Evolutionary conservation across 2,113 vertebrate species (phyloP).

Genomic region (Porphyrio hochstetteri): DNA sequence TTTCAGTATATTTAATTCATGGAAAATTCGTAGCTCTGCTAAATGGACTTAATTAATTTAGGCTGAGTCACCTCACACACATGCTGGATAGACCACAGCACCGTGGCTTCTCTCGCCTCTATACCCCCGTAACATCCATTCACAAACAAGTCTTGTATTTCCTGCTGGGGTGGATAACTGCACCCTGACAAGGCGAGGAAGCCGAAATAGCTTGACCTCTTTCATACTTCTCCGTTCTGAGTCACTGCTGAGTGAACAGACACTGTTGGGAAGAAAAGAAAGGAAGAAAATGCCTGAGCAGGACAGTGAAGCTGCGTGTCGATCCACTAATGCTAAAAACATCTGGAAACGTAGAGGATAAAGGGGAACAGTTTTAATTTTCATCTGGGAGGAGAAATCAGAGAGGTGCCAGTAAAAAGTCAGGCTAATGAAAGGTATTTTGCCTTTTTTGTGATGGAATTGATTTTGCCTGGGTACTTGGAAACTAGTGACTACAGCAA

Average conservation of each 20-base stretch:
- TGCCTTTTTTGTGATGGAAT: not conserved
- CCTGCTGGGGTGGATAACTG: conserved; percentile 15
- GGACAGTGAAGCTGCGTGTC: not conserved
- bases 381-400: not conserved
- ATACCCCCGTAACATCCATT: not conserved
- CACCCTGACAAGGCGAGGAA: not conserved
- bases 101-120: not conserved
- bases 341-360: not conserved
- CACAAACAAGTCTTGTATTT: not conserved
- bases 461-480: not conserved
- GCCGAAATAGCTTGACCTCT: not conserved
- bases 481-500: not conserved
- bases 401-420: not conserved
- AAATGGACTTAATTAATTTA: not conserved
- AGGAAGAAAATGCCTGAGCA: not conserved
- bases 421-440: not conserved
- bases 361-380: not conserved
- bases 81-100: not conserved
- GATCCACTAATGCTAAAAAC: not conserved
- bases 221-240: not conserved
- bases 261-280: not conserved
- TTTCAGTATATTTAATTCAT: not conserved
- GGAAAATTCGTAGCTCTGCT: not conserved
- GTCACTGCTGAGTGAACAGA: not conserved
- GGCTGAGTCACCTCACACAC: not conserved